phyloP scores from a whole-genome alignment of 2,888 invertebrate species.

The Agriopis leucophaearia region DNA sequence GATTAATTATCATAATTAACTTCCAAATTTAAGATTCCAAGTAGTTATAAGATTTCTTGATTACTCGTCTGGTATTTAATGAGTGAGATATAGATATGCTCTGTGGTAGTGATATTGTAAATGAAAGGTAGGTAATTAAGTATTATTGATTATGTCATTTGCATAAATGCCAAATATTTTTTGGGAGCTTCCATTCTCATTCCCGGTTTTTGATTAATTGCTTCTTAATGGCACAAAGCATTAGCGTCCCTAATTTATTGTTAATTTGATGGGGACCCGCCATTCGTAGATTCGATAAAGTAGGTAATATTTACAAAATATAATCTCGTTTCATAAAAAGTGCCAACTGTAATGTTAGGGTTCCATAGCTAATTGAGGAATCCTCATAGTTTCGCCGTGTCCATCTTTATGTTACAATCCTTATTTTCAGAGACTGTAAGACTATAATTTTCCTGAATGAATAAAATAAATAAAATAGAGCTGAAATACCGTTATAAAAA shows the following conservation, averaged over 20 bases:
- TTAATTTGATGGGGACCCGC: slow-evolving; percentile 65
- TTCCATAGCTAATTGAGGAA: too few species aligned
- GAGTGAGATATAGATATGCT: too few species aligned
- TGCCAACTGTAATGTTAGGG: neutral
- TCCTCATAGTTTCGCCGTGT: too few species aligned
- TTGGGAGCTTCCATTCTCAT: slow-evolving; percentile 58
- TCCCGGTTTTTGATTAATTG: slow-evolving; percentile 79
- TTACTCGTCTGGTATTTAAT: too few species aligned
- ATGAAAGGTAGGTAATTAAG: neutral
- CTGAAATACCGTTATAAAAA: too few species aligned
- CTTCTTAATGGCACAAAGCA: slow-evolving; percentile 77
- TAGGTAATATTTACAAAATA: neutral
- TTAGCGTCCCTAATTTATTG: slow-evolving; percentile 75
- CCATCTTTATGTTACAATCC: too few species aligned
- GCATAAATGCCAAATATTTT: slow-evolving; percentile 57
- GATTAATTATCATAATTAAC: too few species aligned
- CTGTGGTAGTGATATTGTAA: neutral
- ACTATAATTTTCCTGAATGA: too few species aligned
- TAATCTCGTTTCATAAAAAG: neutral
- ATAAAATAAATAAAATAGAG: too few species aligned
- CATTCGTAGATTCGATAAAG: slow-evolving; percentile 51
- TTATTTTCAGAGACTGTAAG: too few species aligned
- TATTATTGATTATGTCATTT: slow-evolving; percentile 48
- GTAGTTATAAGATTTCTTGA: too few species aligned
- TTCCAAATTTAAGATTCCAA: too few species aligned